These are phyloP conservation scores for Meta bourneti DNA, from an alignment of 2,888 invertebrate species.

Conservation along the genomic window DNA sequence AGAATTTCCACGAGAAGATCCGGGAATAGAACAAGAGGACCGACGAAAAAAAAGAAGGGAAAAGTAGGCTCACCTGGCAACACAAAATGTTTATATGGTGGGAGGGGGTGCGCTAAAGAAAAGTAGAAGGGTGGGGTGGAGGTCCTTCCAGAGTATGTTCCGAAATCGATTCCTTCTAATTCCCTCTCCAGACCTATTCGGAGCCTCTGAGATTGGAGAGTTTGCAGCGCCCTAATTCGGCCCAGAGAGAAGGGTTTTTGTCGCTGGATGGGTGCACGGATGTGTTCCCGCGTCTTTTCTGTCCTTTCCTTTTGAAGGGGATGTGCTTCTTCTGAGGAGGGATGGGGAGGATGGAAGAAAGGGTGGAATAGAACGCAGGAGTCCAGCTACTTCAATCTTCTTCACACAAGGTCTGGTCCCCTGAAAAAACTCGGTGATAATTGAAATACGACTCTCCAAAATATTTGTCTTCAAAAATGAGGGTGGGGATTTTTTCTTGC, in stretches of 20 bases:
- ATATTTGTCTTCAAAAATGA: constrained; percentile 76
- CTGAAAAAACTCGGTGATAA: constrained; percentile 61
- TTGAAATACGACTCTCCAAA: constrained; percentile 74
- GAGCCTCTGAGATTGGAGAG: constrained; percentile 71
- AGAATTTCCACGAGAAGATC: constrained; percentile 22
- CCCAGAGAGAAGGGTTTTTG: constrained; percentile 59
- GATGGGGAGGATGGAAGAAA: not conserved
- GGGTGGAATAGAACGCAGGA: not conserved
- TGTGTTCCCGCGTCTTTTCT: constrained; percentile 48
- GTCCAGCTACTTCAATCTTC: constrained; percentile 49
- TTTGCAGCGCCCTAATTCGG: constrained; percentile 71
- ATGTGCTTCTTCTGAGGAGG: not conserved
- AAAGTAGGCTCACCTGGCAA: constrained; percentile 67
- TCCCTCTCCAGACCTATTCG: constrained; percentile 73
- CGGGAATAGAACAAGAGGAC: constrained; percentile 31
- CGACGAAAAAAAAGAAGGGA: constrained; percentile 1
- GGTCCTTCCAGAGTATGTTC: constrained; percentile 56
- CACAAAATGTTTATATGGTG: constrained; percentile 57
- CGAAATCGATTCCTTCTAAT: constrained; percentile 76
- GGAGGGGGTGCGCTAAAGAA: not conserved
- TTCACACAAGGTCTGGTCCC: constrained; percentile 18
- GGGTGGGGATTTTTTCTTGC: constrained; percentile 38
- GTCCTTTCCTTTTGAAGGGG: constrained; percentile 36
- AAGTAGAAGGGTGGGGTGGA: not conserved
- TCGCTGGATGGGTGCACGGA: constrained; percentile 21